Percentiles rank a stretch among this genome's conserved stretches.
These are phyloP conservation scores for Trisateles emortualis DNA, from an alignment of 2,888 invertebrate genomes.

Conservation along the genomic window DNA sequence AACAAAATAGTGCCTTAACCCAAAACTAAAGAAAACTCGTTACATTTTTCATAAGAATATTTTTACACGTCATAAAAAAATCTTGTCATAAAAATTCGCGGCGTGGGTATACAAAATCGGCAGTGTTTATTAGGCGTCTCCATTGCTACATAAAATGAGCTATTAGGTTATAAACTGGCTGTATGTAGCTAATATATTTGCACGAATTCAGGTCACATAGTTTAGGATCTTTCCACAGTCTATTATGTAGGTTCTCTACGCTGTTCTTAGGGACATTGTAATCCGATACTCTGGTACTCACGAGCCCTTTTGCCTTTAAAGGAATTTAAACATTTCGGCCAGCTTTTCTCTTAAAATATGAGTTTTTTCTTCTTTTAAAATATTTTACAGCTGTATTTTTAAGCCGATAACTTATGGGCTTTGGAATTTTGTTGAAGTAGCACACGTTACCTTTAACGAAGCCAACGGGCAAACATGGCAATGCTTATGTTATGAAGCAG, in stretches of 20 bases:
- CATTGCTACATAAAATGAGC: constrained; percentile 38
- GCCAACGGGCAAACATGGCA: no score
- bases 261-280: constrained; percentile 1
- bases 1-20: constrained; percentile 25
- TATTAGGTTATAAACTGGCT: constrained; percentile 31
- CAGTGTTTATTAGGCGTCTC: constrained; percentile 39
- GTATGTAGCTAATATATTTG: constrained; percentile 25
- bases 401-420: no score
- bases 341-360: no score
- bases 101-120: constrained; percentile 29
- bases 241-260: constrained; percentile 1
- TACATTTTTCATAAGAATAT: constrained; percentile 57
- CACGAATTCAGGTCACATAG: constrained; percentile 27
- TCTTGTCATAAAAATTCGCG: constrained; percentile 25
- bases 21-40: constrained; percentile 51
- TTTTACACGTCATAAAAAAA: constrained; percentile 36
- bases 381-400: no score
- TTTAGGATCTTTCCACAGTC: not conserved
- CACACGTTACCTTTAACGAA: no score
- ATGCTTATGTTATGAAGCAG: no score
- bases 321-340: no score
- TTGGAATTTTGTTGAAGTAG: no score
- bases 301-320: no score
- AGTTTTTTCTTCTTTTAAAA: no score
- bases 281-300: not conserved